Evolutionary conservation across 2,797 vertebrate genomes (phyloP), one percentile per base, ranked within the genome.

Genomic region (Clarias pachynema): DNA sequence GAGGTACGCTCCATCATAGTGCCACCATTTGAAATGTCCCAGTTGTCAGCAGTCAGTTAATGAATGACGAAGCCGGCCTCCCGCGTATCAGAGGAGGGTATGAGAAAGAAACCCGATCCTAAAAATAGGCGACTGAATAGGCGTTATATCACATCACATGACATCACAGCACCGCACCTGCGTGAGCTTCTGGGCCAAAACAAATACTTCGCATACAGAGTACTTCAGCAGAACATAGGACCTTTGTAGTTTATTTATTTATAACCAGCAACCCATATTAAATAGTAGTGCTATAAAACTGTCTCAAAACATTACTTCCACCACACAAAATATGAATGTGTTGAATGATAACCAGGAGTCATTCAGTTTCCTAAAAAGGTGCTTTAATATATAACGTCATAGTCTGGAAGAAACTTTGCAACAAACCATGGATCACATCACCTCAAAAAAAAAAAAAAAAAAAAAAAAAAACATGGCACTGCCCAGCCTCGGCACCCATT

Each of bases 341-440:
- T 7, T 66, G 29, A 82, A 84, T 66, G 0, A 69, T 65, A 18
- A 56, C 40, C 9, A 44, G 22, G 57, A 73, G 29, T n/a, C 82
- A 12, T 57, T 40, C 65, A 65, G 85, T 89, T 88, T 86, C 80
- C 89, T 91, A 93, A 92, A 94, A 94, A 94, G 93, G 93, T 94
- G 94, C 94, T 96, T 96, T 95, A 95, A 78, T 78, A 94, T 95
- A 90, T 92, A 90, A 93, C 86, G 73, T 90, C 88, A 88, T 84
- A 89, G 87, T 91, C 85, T 91, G 68, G 80, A 91, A 92, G 85
- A 88, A 93, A 90, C 89, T 87, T 74, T 84, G 89, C n/a, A 40
- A 81, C 82, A 90, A 91, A 89, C 88, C 88, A 91, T 89, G 85
- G 88, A 87, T 83, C 87, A 88, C 62, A 87, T 86, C 70, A 87